Evolutionary conservation across 2,888 invertebrate genomes (phyloP), one percentile per base, ranked within the genome.

Genomic region (Acrocyrtus sp.): DNA sequence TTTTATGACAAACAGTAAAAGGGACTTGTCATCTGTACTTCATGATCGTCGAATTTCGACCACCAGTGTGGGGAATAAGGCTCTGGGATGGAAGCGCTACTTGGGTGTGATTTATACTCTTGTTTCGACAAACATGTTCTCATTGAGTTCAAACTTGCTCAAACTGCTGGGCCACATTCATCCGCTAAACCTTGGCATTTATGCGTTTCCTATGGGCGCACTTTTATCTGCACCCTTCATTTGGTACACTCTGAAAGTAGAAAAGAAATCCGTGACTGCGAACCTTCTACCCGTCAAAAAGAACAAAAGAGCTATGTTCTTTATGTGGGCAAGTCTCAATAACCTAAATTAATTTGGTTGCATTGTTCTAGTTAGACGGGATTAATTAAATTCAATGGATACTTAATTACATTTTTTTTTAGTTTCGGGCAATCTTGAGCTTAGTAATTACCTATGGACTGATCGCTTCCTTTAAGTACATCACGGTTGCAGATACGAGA

Each of bases 91-190:
- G 75, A 63, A 54, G 29, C 74, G 72, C 8, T 78, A 78, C 26
- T 22, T 78, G 22, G 78, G 78, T 3, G 43, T 78, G 1, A 21
- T 78, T 5, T 78, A 76, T 63, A 78, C 78, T 4, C 68, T 78
- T 4, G n/a, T 76, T 1, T 74, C 74, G 1, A 78, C 78, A 3
- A 78, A 78, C 53, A 68, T 72, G 63, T 78, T 78, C 19, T 76
- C 76, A 12, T 27, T 78, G 29, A 74, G 74, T 39, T 76, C 76
- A 34, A 76, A 72, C 27, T 6, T 74, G 1, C 66, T 78, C 39
- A 78, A 78, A 45, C 34, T 41, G 34, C 29, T 72, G 43, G n/a
- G 51, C 1, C 74, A 78, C 24, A 56, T 78, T n/a, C 57, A 72
- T 39, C 76, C 76, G 1, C 61, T 76, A 10, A 78, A 58, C 24